phyloP scores from a whole-genome alignment of 2,888 invertebrate genomes.

The Elmis aenea region DNA sequence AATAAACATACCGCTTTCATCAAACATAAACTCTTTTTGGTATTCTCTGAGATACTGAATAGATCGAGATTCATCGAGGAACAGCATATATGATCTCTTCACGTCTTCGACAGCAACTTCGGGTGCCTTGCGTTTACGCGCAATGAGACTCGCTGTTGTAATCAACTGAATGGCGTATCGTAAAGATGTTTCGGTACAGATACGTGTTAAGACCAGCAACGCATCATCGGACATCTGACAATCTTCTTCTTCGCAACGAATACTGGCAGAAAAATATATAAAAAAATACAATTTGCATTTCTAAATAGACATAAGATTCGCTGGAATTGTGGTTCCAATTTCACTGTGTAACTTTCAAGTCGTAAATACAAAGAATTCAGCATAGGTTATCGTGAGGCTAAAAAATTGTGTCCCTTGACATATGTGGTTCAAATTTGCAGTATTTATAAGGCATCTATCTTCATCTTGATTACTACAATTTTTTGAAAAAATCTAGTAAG shows the following conservation, averaged over 20 bases:
- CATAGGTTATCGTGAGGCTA: too few species aligned
- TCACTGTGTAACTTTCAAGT: too few species aligned
- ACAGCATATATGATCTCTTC: constrained; percentile 90
- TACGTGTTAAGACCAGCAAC: constrained; percentile 82
- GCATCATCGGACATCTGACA: constrained; percentile 92
- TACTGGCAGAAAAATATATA: constrained; percentile 25
- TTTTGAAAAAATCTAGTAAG: too few species aligned
- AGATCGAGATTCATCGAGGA: constrained; percentile 90
- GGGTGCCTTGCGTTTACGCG: constrained; percentile 79
- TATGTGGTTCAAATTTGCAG: too few species aligned
- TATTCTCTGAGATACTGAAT: constrained; percentile 92
- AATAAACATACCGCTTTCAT: constrained; percentile 47
- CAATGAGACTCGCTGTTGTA: constrained; percentile 92
- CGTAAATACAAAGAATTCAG: too few species aligned
- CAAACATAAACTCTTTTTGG: constrained; percentile 94
- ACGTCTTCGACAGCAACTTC: constrained; percentile 87
- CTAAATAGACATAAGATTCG: too few species aligned
- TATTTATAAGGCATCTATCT: too few species aligned
- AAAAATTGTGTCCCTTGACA: too few species aligned
- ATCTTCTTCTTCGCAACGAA: constrained; percentile 94
- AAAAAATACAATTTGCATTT: constrained; percentile 1
- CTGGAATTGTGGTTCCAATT: too few species aligned
- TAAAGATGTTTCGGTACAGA: constrained; percentile 89
- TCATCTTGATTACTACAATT: too few species aligned
- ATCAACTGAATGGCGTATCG: constrained; percentile 98